These are phyloP conservation scores for Anoncus sp. DNA, from an alignment of 2,888 invertebrate genomes.

Conservation along the genomic window DNA sequence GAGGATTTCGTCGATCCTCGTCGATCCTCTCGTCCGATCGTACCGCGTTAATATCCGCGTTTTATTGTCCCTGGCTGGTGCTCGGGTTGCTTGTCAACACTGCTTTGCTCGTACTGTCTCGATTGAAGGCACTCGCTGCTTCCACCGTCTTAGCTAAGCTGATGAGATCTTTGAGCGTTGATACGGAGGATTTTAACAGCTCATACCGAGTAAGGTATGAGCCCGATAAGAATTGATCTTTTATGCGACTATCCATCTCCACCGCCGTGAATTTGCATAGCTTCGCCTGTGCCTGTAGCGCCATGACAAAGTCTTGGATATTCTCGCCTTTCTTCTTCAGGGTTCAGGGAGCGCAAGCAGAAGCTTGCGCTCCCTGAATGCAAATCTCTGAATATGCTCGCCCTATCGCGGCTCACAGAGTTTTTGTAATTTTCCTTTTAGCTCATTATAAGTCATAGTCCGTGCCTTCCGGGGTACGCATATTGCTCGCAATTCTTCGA, in stretches of 20 bases:
- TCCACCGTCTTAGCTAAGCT: conserved; percentile 42
- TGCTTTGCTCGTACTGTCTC: conserved; percentile 5
- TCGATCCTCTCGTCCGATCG: conserved; percentile 11
- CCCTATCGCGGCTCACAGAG: not conserved
- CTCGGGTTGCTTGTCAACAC: not conserved
- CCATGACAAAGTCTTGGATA: conserved; percentile 34
- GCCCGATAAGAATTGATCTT: conserved; percentile 19
- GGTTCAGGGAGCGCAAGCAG: no score
- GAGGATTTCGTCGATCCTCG: conserved; percentile 1
- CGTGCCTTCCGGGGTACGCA: conserved; percentile 13
- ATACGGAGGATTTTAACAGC: conserved; percentile 7
- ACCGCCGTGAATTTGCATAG: conserved; percentile 13
- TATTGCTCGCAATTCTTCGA: conserved; percentile 19
- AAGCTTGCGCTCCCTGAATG: conserved; percentile 32
- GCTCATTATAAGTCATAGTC: conserved; percentile 4
- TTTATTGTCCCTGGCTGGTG: not conserved
- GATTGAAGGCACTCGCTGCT: conserved; percentile 6
- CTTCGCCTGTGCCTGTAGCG: conserved; percentile 7
- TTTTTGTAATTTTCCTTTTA: conserved; percentile 24
- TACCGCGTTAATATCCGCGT: conserved; percentile 1
- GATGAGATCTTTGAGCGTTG: conserved; percentile 15
- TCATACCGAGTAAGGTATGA: conserved; percentile 8
- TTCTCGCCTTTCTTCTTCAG: conserved; percentile 29
- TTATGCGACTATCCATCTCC: conserved; percentile 16
- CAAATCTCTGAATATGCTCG: conserved; percentile 24